Conservation (phyloP, 2,113 vertebrate species). For the Tyto alba region DNA sequence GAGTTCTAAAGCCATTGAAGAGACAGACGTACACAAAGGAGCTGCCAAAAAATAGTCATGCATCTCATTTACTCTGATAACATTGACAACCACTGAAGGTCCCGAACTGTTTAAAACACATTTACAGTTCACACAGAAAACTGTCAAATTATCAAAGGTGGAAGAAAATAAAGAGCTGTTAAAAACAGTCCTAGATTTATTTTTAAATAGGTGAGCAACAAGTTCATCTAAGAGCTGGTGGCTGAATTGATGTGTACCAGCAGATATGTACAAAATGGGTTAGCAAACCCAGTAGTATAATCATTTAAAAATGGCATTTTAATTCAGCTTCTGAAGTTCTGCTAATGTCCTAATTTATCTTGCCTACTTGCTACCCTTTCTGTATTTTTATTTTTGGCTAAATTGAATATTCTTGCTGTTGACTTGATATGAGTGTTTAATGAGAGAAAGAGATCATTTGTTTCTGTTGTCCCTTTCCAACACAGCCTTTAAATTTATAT, state of each 20-base stretch:
- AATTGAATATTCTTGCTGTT: neutral
- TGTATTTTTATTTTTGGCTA: neutral
- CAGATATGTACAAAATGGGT: neutral
- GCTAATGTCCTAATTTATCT: neutral
- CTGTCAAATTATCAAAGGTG: neutral
- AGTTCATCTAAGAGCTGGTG: neutral
- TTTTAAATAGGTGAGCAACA: neutral
- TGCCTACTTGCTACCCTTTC: neutral
- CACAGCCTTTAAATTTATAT: neutral
- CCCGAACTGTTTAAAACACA: neutral
- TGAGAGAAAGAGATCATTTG: neutral
- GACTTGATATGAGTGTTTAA: neutral
- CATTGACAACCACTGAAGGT: neutral
- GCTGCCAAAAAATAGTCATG: neutral
- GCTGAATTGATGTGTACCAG: neutral
- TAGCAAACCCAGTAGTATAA: neutral
- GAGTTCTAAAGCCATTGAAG: neutral
- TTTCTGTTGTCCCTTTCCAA: neutral
- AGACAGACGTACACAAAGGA: neutral
- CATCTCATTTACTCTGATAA: neutral
- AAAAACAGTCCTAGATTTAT: neutral
- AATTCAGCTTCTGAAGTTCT: neutral
- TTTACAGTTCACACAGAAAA: neutral
- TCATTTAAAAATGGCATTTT: neutral
- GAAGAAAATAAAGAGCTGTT: neutral